phyloP scores from a whole-genome alignment of 2,888 invertebrate genomes.

The Peribatodes rhomboidaria region DNA sequence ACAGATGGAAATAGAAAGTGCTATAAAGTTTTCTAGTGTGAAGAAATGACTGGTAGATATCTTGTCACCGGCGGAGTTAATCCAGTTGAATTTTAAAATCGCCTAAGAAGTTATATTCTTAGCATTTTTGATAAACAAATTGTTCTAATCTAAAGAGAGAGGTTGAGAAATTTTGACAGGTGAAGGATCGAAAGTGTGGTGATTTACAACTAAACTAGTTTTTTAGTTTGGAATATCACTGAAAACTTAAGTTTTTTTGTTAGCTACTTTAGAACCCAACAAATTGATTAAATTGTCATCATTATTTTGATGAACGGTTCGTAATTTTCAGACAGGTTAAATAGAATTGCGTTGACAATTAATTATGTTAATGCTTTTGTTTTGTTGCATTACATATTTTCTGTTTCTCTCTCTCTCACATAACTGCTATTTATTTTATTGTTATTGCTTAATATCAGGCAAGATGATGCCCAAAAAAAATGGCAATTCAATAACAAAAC shows the following conservation, averaged over 20 bases:
- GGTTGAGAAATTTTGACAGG: background rate
- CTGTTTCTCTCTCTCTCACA: no score
- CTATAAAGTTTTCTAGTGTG: slow-evolving; percentile 44
- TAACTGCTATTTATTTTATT: no score
- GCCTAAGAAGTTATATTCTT: slow-evolving; percentile 4
- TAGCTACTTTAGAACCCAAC: no score
- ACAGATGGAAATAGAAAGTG: slow-evolving; percentile 48
- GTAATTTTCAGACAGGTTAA: no score
- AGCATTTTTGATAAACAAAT: slow-evolving; percentile 10
- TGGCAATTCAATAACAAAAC: no score
- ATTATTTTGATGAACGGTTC: no score
- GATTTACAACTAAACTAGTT: background rate
- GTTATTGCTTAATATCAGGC: no score
- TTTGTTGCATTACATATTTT: no score
- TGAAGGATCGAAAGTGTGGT: background rate
- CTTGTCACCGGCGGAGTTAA: slow-evolving; percentile 26
- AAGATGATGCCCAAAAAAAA: no score
- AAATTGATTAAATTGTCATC: no score
- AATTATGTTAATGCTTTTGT: no score
- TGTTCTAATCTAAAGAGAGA: background rate
- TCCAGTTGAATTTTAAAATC: slow-evolving; percentile 31
- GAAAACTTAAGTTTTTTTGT: background rate
- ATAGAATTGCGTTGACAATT: no score
- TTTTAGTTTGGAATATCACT: background rate
- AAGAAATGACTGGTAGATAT: slow-evolving; percentile 32